These are phyloP conservation scores for Ochropleura plecta DNA, from an alignment of 2,888 invertebrate genomes.

Conservation along the genomic window DNA sequence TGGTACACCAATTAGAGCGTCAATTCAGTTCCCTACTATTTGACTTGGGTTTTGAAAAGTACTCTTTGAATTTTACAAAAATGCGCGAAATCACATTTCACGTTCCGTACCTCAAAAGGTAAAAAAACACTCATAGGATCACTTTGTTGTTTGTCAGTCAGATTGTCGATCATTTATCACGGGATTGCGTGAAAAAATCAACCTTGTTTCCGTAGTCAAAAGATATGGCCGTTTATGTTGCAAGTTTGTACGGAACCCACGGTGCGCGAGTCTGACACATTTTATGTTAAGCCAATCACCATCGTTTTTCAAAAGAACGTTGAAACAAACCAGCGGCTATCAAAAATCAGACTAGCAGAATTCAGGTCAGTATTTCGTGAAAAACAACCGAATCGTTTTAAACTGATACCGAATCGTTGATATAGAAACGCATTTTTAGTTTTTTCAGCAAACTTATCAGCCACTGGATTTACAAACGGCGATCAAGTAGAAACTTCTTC, in stretches of 20 bases:
- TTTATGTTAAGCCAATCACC: background rate
- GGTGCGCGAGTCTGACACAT: background rate
- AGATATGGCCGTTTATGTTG: no score
- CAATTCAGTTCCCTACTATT: background rate
- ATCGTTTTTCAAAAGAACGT: conserved; percentile 1
- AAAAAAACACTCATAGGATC: no score
- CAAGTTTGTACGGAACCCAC: no score
- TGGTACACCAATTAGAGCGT: conserved; percentile 8
- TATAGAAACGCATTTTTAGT: background rate
- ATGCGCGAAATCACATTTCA: background rate
- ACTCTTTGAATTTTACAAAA: background rate
- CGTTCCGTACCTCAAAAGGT: no score
- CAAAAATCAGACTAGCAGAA: conserved; percentile 11
- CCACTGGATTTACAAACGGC: background rate
- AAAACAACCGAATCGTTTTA: conserved; percentile 28
- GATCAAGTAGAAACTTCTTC: conserved; percentile 7
- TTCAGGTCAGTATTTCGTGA: background rate
- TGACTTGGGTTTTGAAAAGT: background rate
- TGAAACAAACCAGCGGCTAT: background rate
- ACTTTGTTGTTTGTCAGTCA: no score
- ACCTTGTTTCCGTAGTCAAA: background rate
- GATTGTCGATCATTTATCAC: no score
- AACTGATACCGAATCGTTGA: conserved; percentile 14
- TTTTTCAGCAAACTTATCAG: background rate
- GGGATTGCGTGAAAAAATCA: background rate